A percentile compares a stretch with the other conserved stretches of the same genome.
Evolutionary conservation across 2,888 invertebrate genomes (phyloP).

Genomic region (Oxyscelio sp.): DNA sequence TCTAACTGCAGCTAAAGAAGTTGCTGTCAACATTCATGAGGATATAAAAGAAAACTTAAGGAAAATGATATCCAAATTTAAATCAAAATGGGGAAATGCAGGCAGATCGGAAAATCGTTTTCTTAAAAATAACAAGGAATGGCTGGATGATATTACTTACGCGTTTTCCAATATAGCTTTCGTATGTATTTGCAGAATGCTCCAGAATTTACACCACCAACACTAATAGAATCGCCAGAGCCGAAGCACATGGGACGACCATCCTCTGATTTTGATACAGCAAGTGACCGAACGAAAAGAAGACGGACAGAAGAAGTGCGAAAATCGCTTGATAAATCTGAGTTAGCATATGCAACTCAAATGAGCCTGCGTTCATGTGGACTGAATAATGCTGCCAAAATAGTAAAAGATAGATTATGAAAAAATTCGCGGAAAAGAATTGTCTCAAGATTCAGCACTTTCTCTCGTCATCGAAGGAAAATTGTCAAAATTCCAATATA

Average conservation of each 20-base stretch:
- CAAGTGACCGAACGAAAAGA: slow-evolving; percentile 39
- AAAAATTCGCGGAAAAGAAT: neutral
- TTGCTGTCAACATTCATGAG: neutral
- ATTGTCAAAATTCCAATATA: slow-evolving; percentile 28
- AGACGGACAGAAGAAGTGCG: too few species aligned
- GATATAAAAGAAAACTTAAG: slow-evolving; percentile 3
- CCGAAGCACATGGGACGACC: slow-evolving; percentile 12
- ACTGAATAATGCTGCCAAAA: slow-evolving; percentile 21
- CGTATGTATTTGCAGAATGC: neutral
- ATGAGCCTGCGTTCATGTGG: slow-evolving; percentile 44
- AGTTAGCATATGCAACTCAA: slow-evolving; percentile 44
- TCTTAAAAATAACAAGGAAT: neutral
- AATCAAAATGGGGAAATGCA: neutral
- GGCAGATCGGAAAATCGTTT: neutral
- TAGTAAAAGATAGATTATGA: too few species aligned
- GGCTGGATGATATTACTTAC: neutral
- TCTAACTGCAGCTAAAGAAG: neutral
- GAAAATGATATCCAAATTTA: slow-evolving; percentile 1
- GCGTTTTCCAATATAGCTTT: neutral
- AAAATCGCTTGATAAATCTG: too few species aligned
- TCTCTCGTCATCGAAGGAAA: slow-evolving; percentile 14
- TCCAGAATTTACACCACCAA: neutral
- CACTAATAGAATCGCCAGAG: neutral
- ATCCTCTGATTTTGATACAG: slow-evolving; percentile 24
- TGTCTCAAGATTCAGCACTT: slow-evolving; percentile 30